Evolutionary conservation across 2,888 invertebrate genomes (phyloP).

Genomic region (Scrobipalpa atriplicella): DNA sequence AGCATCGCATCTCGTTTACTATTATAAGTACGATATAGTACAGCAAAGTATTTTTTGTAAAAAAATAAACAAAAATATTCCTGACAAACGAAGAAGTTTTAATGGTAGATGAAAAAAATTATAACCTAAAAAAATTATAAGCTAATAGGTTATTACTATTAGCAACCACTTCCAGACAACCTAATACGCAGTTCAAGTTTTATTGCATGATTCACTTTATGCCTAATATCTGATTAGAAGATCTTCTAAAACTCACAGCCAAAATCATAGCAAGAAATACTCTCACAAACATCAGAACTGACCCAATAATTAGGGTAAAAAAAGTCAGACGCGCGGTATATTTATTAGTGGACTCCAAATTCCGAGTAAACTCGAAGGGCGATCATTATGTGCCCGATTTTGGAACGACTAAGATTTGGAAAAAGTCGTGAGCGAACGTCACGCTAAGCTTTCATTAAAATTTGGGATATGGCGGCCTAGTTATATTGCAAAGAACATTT

Average conservation of each 20-base stretch:
- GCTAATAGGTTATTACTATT: too few relatives aligned
- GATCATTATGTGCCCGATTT: constrained; percentile 3
- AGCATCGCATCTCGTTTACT: too few relatives aligned
- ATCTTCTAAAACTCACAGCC: neutral
- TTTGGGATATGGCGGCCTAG: neutral
- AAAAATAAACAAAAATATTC: too few relatives aligned
- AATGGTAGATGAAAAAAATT: too few relatives aligned
- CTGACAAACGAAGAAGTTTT: too few relatives aligned
- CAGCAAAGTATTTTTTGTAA: too few relatives aligned
- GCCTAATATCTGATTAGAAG: too few relatives aligned
- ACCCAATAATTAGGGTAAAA: constrained; percentile 4
- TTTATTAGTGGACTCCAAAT: constrained; percentile 16
- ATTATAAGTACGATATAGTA: too few relatives aligned
- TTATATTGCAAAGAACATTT: neutral
- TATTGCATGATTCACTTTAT: too few relatives aligned
- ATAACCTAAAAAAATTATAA: too few relatives aligned
- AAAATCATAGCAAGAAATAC: neutral
- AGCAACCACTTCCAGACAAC: too few relatives aligned
- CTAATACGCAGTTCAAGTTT: too few relatives aligned
- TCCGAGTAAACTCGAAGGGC: constrained; percentile 13
- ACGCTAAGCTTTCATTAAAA: constrained; percentile 2
- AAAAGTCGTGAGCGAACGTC: constrained; percentile 9
- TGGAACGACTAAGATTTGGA: constrained; percentile 14
- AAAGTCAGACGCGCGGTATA: neutral
- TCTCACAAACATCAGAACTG: constrained; percentile 2